Conservation (phyloP, 2,113 vertebrate species). For the Thymallus thymallus region DNA sequence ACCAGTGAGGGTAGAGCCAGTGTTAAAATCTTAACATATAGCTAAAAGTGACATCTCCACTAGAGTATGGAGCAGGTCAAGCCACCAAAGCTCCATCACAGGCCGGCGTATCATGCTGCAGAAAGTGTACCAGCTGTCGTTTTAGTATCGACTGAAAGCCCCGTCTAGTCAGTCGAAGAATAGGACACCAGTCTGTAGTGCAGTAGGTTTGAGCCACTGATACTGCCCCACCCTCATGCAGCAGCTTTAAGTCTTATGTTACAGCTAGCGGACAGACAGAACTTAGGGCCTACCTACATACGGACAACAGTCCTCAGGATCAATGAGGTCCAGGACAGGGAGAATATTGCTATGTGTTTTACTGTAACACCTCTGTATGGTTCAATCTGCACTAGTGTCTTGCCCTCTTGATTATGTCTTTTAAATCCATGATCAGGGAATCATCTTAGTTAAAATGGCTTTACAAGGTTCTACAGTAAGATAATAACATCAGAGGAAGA, state of each 20-base stretch:
- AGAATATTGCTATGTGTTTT: constrained; percentile 36
- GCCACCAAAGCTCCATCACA: background rate
- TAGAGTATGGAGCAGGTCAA: background rate
- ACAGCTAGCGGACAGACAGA: constrained; percentile 1
- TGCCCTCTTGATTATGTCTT: constrained; percentile 34
- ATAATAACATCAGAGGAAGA: constrained; percentile 46
- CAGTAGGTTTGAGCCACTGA: constrained; percentile 30
- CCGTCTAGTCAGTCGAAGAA: constrained; percentile 36
- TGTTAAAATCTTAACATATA: background rate
- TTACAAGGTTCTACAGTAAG: constrained; percentile 55
- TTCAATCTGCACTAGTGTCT: constrained; percentile 47
- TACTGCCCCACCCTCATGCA: constrained; percentile 43
- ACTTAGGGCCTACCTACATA: constrained; percentile 21
- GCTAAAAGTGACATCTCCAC: background rate
- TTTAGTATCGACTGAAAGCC: constrained; percentile 21
- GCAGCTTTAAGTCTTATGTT: constrained; percentile 34
- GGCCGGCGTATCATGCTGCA: constrained; percentile 22
- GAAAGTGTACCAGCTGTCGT: constrained; percentile 31
- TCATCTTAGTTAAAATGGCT: constrained; percentile 60
- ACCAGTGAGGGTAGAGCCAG: background rate
- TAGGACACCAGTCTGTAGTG: constrained; percentile 35
- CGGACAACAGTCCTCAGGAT: constrained; percentile 31
- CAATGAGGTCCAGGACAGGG: constrained; percentile 32
- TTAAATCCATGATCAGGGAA: constrained; percentile 28
- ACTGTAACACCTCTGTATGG: constrained; percentile 39